phyloP scores from a whole-genome alignment of 2,113 vertebrate species.

The Orycteropus afer region DNA sequence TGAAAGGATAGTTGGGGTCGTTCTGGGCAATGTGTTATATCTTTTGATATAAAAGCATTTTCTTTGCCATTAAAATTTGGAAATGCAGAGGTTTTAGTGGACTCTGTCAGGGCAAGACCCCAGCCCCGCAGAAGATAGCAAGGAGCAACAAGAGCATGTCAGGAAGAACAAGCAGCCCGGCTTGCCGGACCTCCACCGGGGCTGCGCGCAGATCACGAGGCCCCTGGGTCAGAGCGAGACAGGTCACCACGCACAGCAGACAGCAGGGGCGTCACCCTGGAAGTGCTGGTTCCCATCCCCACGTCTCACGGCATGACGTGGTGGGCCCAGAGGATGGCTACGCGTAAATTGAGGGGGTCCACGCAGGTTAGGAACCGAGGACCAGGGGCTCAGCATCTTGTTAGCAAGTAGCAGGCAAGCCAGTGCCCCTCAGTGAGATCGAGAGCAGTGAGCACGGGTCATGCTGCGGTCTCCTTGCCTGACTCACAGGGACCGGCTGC shows the following conservation, averaged over 20 bases:
- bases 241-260: rapidly evolving
- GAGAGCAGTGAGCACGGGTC: neutral
- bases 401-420: neutral
- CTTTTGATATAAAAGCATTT: neutral
- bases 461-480: neutral
- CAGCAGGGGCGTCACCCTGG: neutral
- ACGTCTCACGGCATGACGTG: neutral
- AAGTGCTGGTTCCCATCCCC: neutral
- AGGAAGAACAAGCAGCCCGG: neutral
- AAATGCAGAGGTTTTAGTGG: neutral
- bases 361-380: neutral
- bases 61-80: neutral
- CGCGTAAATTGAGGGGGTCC: neutral
- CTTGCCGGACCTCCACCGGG: rapidly evolving
- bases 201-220: rapidly evolving
- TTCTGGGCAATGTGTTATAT: neutral
- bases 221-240: neutral
- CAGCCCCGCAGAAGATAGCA: rapidly evolving
- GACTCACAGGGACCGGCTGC: neutral
- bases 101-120: neutral
- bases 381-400: neutral
- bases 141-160: neutral
- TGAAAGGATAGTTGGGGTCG: neutral
- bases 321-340: neutral
- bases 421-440: neutral